These are phyloP conservation scores for Onchidella celtica DNA, from an alignment of 2,888 invertebrate species.

Conservation along the genomic window DNA sequence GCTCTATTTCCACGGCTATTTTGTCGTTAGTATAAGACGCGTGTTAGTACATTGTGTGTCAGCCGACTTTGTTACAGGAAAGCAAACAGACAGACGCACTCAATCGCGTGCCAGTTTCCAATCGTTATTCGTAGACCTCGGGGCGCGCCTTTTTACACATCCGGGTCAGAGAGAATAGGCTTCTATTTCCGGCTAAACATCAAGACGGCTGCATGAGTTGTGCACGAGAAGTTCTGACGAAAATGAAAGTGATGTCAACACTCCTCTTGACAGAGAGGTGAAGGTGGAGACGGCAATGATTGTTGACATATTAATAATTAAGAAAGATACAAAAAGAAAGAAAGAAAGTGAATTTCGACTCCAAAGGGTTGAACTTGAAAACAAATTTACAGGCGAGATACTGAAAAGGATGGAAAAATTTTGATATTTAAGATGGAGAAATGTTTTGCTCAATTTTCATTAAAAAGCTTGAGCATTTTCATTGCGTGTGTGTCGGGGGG, in stretches of 20 bases:
- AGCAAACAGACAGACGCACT: slow-evolving; percentile 11
- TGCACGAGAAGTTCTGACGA: not conserved
- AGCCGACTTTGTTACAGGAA: not conserved
- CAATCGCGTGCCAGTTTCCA: not conserved
- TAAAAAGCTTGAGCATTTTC: no score
- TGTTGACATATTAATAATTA: no score
- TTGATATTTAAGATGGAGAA: no score
- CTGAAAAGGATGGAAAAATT: no score
- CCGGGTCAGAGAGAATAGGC: slow-evolving; percentile 3
- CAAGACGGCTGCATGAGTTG: not conserved
- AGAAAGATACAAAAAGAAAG: no score
- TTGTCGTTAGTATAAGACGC: not conserved
- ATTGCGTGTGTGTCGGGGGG: no score
- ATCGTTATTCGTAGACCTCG: not conserved
- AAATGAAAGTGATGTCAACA: not conserved
- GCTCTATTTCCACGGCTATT: not conserved
- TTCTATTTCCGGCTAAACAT: slow-evolving; percentile 26
- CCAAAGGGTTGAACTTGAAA: no score
- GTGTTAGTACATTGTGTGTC: no score
- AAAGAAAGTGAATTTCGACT: no score
- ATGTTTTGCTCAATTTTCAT: no score
- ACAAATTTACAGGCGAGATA: no score
- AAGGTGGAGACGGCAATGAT: not conserved
- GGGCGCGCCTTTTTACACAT: slow-evolving; percentile 1
- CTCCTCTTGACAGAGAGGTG: no score